Percentiles rank a stretch among this genome's conserved stretches.
phyloP scores from a whole-genome alignment of 2,113 vertebrate genomes.

The Sebastes schlegelii region DNA sequence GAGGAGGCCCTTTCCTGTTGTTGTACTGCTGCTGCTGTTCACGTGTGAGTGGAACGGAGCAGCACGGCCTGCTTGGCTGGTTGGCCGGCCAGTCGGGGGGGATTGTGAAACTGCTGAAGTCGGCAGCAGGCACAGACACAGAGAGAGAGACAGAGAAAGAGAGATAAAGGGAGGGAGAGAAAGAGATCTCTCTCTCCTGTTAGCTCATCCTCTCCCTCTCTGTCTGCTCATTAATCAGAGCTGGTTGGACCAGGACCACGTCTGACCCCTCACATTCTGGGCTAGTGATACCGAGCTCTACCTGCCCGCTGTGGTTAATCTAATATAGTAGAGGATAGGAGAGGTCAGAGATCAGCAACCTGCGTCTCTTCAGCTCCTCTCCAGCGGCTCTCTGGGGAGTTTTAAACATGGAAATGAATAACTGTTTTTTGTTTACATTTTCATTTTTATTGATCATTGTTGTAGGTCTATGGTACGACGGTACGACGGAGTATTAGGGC shows the following conservation, averaged over 20 bases:
- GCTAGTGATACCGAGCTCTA: conserved; percentile 82
- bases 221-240: conserved; percentile 78
- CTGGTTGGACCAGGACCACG: conserved; percentile 43
- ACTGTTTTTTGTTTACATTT: too few relatives aligned
- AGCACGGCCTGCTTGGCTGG: conserved; percentile 68
- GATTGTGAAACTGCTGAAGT: conserved; percentile 88
- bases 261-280: conserved; percentile 74
- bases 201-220: conserved; percentile 39
- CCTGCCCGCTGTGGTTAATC: conserved; percentile 85
- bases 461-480: too few relatives aligned
- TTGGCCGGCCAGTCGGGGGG: conserved; percentile 69
- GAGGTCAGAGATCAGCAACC: neutral
- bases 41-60: conserved; percentile 75
- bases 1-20: conserved; percentile 81
- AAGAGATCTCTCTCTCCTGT: conserved; percentile 75
- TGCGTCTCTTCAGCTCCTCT: too few relatives aligned
- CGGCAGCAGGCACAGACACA: conserved; percentile 78
- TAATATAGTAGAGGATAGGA: conserved; percentile 73
- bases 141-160: conserved; percentile 50
- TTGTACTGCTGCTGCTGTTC: conserved; percentile 70
- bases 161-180: conserved; percentile 30
- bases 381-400: too few relatives aligned
- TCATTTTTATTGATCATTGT: too few relatives aligned
- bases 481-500: too few relatives aligned
- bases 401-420: too few relatives aligned